These are phyloP conservation scores for Phocoena sinus DNA, from an alignment of 2,113 vertebrate genomes.

Conservation along the genomic window DNA sequence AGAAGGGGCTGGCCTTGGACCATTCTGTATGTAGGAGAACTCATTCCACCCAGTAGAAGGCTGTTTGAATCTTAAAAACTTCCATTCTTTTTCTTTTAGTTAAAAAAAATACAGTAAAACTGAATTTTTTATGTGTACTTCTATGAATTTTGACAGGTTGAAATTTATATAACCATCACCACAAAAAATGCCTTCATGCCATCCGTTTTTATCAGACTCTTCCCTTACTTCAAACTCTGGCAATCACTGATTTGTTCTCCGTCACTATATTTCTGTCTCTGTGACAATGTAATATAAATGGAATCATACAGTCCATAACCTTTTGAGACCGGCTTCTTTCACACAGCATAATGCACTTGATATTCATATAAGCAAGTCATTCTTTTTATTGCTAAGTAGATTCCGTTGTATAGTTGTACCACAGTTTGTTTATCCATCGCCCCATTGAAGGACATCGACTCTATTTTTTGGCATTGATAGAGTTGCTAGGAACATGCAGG, in stretches of 20 bases:
- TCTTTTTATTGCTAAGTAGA: neutral
- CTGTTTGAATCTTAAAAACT: slow-evolving; percentile 62
- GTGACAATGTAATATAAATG: neutral
- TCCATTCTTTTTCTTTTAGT: slow-evolving; percentile 23
- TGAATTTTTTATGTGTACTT: neutral
- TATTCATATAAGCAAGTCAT: neutral
- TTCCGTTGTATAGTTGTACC: neutral
- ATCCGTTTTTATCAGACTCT: neutral
- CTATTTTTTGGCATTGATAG: neutral
- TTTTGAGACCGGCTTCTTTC: neutral
- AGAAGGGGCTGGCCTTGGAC: neutral
- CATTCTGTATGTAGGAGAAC: neutral
- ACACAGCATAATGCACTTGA: neutral
- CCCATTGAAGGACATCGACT: neutral
- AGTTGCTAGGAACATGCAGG: neutral
- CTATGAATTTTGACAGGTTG: neutral
- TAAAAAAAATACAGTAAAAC: neutral
- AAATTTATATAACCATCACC: neutral
- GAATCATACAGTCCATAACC: neutral
- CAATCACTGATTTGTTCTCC: neutral
- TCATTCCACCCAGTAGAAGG: slow-evolving; percentile 2
- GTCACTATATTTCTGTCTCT: neutral
- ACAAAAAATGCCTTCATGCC: neutral
- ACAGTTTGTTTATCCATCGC: neutral
- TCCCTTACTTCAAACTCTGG: neutral